These are phyloP conservation scores for Mormyrus iriodes DNA, from an alignment of 2,113 vertebrate species.

Conservation along the genomic window DNA sequence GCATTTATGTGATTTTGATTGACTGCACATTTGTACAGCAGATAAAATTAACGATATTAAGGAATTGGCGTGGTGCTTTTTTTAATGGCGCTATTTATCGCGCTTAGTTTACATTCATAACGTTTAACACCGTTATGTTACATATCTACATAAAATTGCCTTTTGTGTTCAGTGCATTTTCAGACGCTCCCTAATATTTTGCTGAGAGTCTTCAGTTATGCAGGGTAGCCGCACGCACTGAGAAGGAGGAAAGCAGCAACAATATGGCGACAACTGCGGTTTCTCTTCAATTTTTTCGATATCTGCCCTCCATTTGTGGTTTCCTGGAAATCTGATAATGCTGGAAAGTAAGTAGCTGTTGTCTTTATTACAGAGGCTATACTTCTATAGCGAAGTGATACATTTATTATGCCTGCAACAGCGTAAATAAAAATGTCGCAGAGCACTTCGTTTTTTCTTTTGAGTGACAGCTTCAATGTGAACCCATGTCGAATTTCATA, in stretches of 20 bases:
- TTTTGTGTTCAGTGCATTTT: conserved; percentile 33
- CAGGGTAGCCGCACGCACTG: conserved; percentile 62
- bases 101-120: neutral
- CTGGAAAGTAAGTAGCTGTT: conserved; percentile 53
- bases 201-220: conserved; percentile 73
- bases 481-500: neutral
- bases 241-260: conserved; percentile 63
- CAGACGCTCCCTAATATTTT: conserved; percentile 63
- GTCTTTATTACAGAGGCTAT: conserved; percentile 16
- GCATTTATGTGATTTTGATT: neutral
- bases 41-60: neutral
- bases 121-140: neutral
- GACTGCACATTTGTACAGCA: neutral
- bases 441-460: conserved; percentile 45
- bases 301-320: conserved; percentile 69
- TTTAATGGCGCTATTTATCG: neutral
- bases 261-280: conserved; percentile 88
- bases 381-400: conserved; percentile 18
- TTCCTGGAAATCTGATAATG: conserved; percentile 62
- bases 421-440: conserved; percentile 69
- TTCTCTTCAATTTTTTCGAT: conserved; percentile 67
- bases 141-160: neutral
- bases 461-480: conserved; percentile 18
- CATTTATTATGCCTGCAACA: conserved; percentile 24
- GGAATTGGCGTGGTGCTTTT: neutral